Evolutionary conservation across 1,140 invertebrate genomes (phyloP), one percentile per base, ranked within the genome.

Genomic region (Saccostrea echinata): DNA sequence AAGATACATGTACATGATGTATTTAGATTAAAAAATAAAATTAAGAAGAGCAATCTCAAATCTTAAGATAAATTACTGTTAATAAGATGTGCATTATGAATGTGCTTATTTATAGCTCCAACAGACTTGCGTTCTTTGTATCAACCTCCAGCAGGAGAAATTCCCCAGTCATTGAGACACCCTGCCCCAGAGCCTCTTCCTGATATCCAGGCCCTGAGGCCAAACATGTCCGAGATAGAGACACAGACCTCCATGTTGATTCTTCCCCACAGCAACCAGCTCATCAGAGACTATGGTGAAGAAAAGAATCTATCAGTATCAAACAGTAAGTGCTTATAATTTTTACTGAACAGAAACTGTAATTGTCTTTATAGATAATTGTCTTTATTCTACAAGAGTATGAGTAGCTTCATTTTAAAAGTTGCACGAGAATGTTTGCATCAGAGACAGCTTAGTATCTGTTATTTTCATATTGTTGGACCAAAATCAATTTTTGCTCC

Each of bases 191-290:
- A 53, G 51, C 81, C 83, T 33, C 83, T 61, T 12, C 52, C 83
- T 84, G 43, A 33, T 24, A 33, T 61, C 43, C 30, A 57, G n/a
- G 6, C 51, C 16, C 52, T 53, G 27, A 84, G 83, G 30, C 83
- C 30, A 4, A 55, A 51, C 53, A 21, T 33, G 30, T 76, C 83
- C 13, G 83, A 84, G 83, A 84, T 84, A 16, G 83, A 84, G 57
- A 84, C 83, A 30, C 83, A 84, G 16, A 84, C 83, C 6, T 84
- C 83, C 52, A 84, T 84, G 52, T 24, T 84, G 27, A 53, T 61
- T 35, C 52, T 61, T 24, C 43, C 27, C 21, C n/a, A 84, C 16
- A 24, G 53, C 3, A 61, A 21, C 24, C 53, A 57, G 24, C 52
- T 16, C 21, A 61, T 84, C 53, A 61, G 83, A 84, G 52, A 84